These are phyloP conservation scores for Lamellibrachia columna DNA, from an alignment of 2,888 invertebrate genomes.

Conservation along the genomic window DNA sequence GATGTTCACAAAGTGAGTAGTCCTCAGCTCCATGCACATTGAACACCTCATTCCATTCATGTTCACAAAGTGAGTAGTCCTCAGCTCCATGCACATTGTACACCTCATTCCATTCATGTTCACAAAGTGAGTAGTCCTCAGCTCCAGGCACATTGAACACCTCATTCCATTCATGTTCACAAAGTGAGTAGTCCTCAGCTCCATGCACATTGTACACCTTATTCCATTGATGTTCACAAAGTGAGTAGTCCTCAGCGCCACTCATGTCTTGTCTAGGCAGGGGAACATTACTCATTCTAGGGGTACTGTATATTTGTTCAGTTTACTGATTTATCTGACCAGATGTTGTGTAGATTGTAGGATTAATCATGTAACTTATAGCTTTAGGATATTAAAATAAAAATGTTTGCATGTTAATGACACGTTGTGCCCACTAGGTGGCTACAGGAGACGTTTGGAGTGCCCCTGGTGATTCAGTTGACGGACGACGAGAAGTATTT, in stretches of 20 bases:
- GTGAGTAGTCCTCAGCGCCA: constrained; percentile 78
- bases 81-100: constrained; percentile 88
- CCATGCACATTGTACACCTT: constrained; percentile 72
- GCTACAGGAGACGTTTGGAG: constrained; percentile 96
- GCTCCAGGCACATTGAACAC: constrained; percentile 95
- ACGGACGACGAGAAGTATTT: constrained; percentile 98
- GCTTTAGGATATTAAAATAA: neutral
- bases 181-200: constrained; percentile 53
- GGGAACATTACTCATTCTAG: too few relatives aligned
- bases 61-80: constrained; percentile 83
- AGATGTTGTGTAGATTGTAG: too few relatives aligned
- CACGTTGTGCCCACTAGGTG: constrained; percentile 72
- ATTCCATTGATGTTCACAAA: constrained; percentile 87
- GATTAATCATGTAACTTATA: too few relatives aligned
- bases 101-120: constrained; percentile 61
- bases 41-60: constrained; percentile 98
- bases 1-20: constrained; percentile 94
- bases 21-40: constrained; percentile 83
- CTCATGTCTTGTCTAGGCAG: neutral
- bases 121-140: neutral
- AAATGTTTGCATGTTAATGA: neutral
- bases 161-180: constrained; percentile 65
- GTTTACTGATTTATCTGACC: too few relatives aligned
- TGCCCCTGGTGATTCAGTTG: constrained; percentile 93
- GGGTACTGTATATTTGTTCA: too few relatives aligned